Evolutionary conservation across 2,113 vertebrate genomes (phyloP), one percentile per base, ranked within the genome.

Genomic region (Elaphurus davidianus): DNA sequence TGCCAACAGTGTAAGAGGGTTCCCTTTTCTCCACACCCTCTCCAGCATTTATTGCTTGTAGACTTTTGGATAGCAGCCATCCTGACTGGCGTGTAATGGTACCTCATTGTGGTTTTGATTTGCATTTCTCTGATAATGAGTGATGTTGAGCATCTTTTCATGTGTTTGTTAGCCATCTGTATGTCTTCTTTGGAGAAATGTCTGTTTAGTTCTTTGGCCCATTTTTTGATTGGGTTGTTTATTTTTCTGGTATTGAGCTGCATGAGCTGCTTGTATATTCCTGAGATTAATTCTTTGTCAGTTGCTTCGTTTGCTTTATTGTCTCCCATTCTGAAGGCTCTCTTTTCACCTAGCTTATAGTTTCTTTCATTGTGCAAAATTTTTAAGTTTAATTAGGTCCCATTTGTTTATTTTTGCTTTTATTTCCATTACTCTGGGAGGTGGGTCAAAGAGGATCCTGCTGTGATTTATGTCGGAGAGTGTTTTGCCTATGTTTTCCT

Each of bases 11-110:
- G 17, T 17, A 71, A 36, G 16, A 36, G 17, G 0, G 9, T 71
- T 71, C n/a, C 64, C n/a, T 71, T 36, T 71, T 11, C n/a, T 71
- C 64, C 36, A 5, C n/a, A 71, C n/a, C 59, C 64, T 21, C n/a
- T 36, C n/a, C 17, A 21, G 64, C 17, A 36, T 71, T 71, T 36
- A 36, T 9, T 11, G 17, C 36, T 71, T 71, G 17, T 71, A 71
- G 17, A 36, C 64, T 11, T 71, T 71, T 36, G 21, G n/a, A 71
- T 71, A 71, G 17, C 64, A 71, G 17, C 64, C n/a, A 36, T 71
- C 21, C n/a, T 36, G 9, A 71, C n/a, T 2, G 2, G n/a, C 9
- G 0, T 71, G n/a, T 36, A n/a, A 36, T 21, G 64, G 21, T 36
- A 36, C 64, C n/a, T 23, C 5, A 21, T 36, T 36, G 17, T 36